Percentiles rank a stretch among this genome's conserved stretches.
Conservation (phyloP, 1,140 invertebrate species). For the Drosophila asahinai region DNA sequence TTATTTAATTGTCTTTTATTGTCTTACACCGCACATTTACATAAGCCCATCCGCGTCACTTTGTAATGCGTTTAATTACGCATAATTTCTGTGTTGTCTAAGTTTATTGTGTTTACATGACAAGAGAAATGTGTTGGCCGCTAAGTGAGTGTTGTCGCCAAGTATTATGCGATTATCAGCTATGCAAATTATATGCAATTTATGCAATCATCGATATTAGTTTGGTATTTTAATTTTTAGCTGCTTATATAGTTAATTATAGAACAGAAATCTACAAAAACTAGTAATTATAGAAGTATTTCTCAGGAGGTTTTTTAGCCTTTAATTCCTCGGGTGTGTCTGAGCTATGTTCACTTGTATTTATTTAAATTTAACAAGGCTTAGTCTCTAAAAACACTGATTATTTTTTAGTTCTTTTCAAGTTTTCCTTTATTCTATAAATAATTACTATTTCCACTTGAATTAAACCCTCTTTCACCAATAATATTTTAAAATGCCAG, state of each 20-base stretch:
- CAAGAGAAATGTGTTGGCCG: constrained; percentile 19
- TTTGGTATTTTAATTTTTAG: not conserved
- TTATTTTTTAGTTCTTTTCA: no score
- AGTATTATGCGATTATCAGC: constrained; percentile 24
- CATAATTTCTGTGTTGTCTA: constrained; percentile 54
- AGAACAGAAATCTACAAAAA: not conserved
- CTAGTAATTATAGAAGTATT: not conserved
- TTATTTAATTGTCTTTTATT: constrained; percentile 53
- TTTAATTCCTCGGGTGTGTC: not conserved
- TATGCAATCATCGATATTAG: not conserved
- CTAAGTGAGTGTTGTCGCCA: constrained; percentile 38
- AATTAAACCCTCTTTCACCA: not conserved
- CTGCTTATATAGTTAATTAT: not conserved
- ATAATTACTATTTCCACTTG: not conserved
- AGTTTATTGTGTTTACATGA: constrained; percentile 65
- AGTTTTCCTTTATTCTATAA: no score
- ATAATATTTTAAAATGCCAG: no score
- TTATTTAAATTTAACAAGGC: no score
- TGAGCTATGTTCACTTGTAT: no score
- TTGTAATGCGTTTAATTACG: constrained; percentile 65
- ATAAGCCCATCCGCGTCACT: constrained; percentile 39
- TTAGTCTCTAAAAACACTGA: no score
- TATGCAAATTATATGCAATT: constrained; percentile 14
- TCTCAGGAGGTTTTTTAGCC: not conserved
- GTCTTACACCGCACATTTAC: constrained; percentile 53